Percentiles rank a stretch among this genome's conserved stretches.
Evolutionary conservation across 2,888 invertebrate species (phyloP).

Genomic region (Melieria picta): DNA sequence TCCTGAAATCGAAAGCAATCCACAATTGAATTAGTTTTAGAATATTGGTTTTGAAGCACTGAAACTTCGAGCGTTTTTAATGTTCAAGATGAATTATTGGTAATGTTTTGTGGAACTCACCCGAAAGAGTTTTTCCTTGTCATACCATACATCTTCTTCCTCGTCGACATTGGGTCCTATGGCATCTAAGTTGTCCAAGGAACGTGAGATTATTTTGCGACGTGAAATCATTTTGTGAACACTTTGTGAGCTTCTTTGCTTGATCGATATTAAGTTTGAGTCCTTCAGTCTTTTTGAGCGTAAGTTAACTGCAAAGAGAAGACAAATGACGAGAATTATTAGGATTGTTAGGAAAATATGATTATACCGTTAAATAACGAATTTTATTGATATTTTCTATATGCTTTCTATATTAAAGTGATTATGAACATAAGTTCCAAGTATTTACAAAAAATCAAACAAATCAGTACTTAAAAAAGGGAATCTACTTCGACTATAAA

Average conservation of each 20-base stretch:
- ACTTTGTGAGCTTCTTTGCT: neutral
- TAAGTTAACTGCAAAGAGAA: conserved; percentile 33
- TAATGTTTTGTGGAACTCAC: conserved; percentile 67
- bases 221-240: conserved; percentile 83
- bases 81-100: too few relatives aligned
- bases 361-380: neutral
- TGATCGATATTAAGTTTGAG: conserved; percentile 7
- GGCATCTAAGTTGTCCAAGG: conserved; percentile 86
- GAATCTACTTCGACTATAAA: too few relatives aligned
- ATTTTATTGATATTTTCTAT: too few relatives aligned
- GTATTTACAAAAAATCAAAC: too few relatives aligned
- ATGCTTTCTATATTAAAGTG: too few relatives aligned
- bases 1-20: conserved; percentile 73
- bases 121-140: conserved; percentile 91
- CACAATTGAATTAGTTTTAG: neutral
- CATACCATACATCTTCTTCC: conserved; percentile 84
- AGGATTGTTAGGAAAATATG: neutral
- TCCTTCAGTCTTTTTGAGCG: conserved; percentile 25
- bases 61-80: too few relatives aligned
- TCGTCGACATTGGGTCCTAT: conserved; percentile 81
- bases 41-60: neutral
- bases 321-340: neutral
- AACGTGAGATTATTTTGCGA: conserved; percentile 88
- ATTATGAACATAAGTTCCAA: too few relatives aligned
- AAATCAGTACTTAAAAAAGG: too few relatives aligned